phyloP scores from a whole-genome alignment of 2,113 vertebrate species.

The Cynocephalus volans region DNA sequence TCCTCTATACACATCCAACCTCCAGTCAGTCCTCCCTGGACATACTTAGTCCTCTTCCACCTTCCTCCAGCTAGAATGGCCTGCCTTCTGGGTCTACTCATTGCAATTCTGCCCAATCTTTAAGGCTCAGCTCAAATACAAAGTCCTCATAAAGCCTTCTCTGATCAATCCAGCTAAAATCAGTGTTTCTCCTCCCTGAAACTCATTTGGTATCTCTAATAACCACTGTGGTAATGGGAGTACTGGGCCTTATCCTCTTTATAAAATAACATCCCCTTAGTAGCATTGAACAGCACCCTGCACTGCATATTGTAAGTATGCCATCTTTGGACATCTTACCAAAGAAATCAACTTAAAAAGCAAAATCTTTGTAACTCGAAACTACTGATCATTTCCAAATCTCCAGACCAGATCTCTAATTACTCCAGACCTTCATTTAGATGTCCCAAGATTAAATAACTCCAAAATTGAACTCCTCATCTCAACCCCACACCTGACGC shows the following conservation, averaged over 20 bases:
- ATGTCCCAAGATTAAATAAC: background rate
- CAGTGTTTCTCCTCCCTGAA: slow-evolving; percentile 3
- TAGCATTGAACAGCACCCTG: background rate
- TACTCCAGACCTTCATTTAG: slow-evolving; percentile 24
- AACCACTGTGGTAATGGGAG: background rate
- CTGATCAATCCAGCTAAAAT: background rate
- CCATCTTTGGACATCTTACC: slow-evolving; percentile 15
- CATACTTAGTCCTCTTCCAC: background rate
- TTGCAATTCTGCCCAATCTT: background rate
- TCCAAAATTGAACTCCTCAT: slow-evolving; percentile 31
- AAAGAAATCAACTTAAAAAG: slow-evolving; percentile 65
- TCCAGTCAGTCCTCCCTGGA: background rate
- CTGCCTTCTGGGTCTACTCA: background rate
- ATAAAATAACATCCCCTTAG: background rate
- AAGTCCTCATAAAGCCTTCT: background rate
- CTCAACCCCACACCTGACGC: background rate
- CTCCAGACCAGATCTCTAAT: slow-evolving; percentile 14
- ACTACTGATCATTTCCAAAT: slow-evolving; percentile 37
- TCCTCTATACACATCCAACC: background rate
- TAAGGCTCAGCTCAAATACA: background rate
- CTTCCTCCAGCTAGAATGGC: background rate
- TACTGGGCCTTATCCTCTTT: background rate
- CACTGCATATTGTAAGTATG: background rate
- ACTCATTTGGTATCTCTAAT: background rate
- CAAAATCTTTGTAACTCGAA: slow-evolving; percentile 30